Base-by-base conservation (phyloP, 53 echinoderm and acorn worm species). In the Antedon mediterranea region DNA sequence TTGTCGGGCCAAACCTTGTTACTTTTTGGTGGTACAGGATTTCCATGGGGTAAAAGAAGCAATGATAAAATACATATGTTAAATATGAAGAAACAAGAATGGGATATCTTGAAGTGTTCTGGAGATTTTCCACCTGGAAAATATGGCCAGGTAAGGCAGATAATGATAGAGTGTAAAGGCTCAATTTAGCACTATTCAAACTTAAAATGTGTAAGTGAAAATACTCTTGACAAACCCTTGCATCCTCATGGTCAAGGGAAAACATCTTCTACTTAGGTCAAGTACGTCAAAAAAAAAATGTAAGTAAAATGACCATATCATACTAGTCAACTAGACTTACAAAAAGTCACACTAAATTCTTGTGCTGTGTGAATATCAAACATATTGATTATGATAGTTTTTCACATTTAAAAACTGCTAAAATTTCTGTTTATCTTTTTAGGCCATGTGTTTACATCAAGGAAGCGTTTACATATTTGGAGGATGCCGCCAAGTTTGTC, bases 11-110 rank as follows among this genome's bases (percentile, higher is more conserved):
- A 82, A 74, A 83, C 85, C 3, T 71, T 91, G 0, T 70, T 91
- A 28, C 43, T 88, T 32, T 91, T 84, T 78, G 91, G 91, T 0
- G 91, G 91, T 28, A 91, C 91, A 74, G 73, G 85, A 43, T 85
- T 85, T 78, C 91, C 91, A 0, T 91, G 91, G 91, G 91, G 91
- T 0, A 26, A 32, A 30, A 88, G 42, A 30, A 87, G 87, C 74
- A 91, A 91, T 73, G 77, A 82, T 11, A 71, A 91, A 30, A 31
- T 91, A 0, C 76, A 85, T 43, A 78, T 77, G 28, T 84, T 88
- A 72, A 80, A 88, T 31, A 41, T 91, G 71, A 83, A 72, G 33
- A 81, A 83, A 28, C 77, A 75, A 43, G 83, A 76, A 33, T 91
- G 91, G 91, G 74, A 75, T 5, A 33, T 82, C 4, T 75, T 91